Evolutionary conservation across 2,888 invertebrate genomes (phyloP).

Genomic region (Pandemis corylana): DNA sequence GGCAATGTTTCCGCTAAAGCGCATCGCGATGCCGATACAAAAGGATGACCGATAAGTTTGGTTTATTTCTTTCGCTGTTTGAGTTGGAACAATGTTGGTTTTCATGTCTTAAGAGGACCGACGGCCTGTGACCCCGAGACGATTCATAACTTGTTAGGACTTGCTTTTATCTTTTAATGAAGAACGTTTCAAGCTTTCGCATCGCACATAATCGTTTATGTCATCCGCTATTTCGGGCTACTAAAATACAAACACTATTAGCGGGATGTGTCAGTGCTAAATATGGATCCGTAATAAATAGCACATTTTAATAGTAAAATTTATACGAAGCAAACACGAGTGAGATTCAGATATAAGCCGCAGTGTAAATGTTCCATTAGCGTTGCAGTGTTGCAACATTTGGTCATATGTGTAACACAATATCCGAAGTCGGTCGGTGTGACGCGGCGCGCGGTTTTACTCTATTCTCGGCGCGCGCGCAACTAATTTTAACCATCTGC

Average conservation of each 20-base stretch:
- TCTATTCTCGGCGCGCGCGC: constrained; percentile 78
- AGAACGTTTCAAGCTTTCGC: background rate
- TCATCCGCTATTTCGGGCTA: background rate
- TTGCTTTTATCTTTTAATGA: constrained; percentile 5
- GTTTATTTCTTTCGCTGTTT: constrained; percentile 80
- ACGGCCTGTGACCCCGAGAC: constrained; percentile 55
- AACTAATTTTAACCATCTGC: constrained; percentile 84
- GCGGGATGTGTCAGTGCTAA: background rate
- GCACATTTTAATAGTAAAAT: background rate
- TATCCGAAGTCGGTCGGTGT: constrained; percentile 70
- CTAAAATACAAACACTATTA: background rate
- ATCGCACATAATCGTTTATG: background rate
- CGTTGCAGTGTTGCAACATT: constrained; percentile 38
- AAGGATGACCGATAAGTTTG: constrained; percentile 80
- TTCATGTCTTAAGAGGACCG: constrained; percentile 62
- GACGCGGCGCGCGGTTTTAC: constrained; percentile 76
- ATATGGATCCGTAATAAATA: background rate
- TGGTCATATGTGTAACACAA: constrained; percentile 76
- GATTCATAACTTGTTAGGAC: constrained; percentile 27
- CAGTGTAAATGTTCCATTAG: constrained; percentile 20
- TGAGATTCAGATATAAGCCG: constrained; percentile 4
- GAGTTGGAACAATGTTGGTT: constrained; percentile 62
- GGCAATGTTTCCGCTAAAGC: constrained; percentile 55
- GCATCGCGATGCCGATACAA: constrained; percentile 77
- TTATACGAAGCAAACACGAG: constrained; percentile 1